phyloP scores from a whole-genome alignment of 2,797 vertebrate genomes.

The Gallinago nigripennis region DNA sequence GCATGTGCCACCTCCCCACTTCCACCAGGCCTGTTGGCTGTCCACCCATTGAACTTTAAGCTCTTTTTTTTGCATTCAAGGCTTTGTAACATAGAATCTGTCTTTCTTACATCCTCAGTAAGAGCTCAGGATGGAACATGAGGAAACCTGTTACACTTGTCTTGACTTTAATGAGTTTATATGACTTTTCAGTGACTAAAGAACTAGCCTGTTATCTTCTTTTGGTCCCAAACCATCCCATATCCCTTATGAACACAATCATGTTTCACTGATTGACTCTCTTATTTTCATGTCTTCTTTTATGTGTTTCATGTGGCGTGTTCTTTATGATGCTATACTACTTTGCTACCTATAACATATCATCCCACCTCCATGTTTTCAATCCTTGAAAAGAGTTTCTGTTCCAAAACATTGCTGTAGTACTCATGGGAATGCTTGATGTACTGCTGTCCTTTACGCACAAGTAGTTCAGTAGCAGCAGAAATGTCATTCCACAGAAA shows the following conservation, averaged over 20 bases:
- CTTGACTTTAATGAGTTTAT: background rate
- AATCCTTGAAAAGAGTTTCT: background rate
- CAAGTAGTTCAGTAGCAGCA: background rate
- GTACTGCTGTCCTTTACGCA: background rate
- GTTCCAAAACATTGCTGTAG: background rate
- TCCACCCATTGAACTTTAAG: background rate
- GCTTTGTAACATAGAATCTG: background rate
- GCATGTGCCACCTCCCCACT: fast-evolving
- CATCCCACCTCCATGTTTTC: background rate
- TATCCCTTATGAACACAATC: background rate
- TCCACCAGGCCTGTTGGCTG: background rate
- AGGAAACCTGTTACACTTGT: background rate
- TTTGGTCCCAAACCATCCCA: background rate
- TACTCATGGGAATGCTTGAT: background rate
- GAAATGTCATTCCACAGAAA: background rate
- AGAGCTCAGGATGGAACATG: background rate
- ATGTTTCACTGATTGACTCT: background rate
- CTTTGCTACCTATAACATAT: background rate
- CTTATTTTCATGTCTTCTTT: background rate
- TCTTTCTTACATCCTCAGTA: background rate
- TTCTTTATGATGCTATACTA: background rate
- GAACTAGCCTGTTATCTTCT: background rate
- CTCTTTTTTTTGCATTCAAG: background rate
- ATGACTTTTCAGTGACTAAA: background rate
- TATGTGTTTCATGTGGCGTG: background rate